A percentile compares a stretch with the other conserved stretches of the same genome.
Evolutionary conservation across 2,113 vertebrate species (phyloP).

Genomic region (Amphiprion ocellaris): DNA sequence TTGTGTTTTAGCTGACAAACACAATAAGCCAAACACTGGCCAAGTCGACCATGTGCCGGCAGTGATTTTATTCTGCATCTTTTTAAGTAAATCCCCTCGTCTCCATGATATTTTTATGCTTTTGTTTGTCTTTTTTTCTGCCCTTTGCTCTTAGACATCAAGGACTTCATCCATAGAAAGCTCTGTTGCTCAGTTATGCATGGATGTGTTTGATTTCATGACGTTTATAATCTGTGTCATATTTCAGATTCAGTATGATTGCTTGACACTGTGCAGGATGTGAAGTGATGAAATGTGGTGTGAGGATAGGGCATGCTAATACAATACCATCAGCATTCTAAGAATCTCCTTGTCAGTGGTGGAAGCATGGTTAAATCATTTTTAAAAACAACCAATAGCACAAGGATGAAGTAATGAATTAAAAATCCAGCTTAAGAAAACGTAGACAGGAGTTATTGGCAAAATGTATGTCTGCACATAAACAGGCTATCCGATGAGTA

Average conservation of each 20-base stretch:
- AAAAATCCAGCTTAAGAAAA: no score
- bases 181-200: neutral
- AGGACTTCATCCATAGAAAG: neutral
- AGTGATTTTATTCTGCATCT: slow-evolving; percentile 18
- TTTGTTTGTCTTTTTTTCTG: neutral
- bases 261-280: neutral
- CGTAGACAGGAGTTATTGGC: no score
- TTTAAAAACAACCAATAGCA: no score
- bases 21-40: slow-evolving; percentile 51
- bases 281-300: neutral
- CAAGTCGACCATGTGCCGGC: slow-evolving; percentile 10
- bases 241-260: neutral
- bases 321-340: neutral
- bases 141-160: neutral
- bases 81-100: slow-evolving; percentile 38
- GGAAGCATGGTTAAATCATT: neutral
- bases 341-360: neutral
- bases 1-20: slow-evolving; percentile 59
- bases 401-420: no score
- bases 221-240: slow-evolving; percentile 7
- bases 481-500: no score
- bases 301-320: neutral
- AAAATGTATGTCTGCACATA: no score
- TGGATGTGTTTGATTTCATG: neutral
- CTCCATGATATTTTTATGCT: slow-evolving; percentile 50